Conservation (phyloP, 2,888 invertebrate genomes). For the Dilophus febrilis region DNA sequence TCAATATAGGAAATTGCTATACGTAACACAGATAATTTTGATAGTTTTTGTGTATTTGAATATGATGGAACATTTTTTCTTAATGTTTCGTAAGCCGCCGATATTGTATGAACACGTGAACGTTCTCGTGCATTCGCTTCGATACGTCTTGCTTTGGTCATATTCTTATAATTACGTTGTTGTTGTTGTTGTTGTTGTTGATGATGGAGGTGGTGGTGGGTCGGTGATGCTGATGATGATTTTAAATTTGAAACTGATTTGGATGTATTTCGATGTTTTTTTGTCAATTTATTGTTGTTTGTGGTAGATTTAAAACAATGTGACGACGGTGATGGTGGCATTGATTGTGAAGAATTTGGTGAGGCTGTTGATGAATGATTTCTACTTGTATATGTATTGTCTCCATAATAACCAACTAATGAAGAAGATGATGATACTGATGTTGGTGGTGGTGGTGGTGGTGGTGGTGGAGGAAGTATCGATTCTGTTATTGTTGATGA, state of each 20-base stretch:
- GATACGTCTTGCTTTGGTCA: slow-evolving; percentile 81
- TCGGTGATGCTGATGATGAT: too few species aligned
- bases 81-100: slow-evolving; percentile 84
- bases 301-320: too few species aligned
- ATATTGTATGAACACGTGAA: slow-evolving; percentile 87
- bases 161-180: slow-evolving; percentile 85
- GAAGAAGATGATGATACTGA: slow-evolving; percentile 10
- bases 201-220: neutral
- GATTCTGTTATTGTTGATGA: too few species aligned
- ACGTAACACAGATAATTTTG: slow-evolving; percentile 78
- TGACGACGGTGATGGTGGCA: too few species aligned
- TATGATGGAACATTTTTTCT: slow-evolving; percentile 74
- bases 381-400: too few species aligned
- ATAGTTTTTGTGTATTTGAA: slow-evolving; percentile 83
- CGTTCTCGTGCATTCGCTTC: slow-evolving; percentile 89
- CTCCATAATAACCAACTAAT: too few species aligned
- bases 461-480: too few species aligned
- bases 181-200: slow-evolving; percentile 23
- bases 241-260: too few species aligned
- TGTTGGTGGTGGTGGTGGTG: slow-evolving; percentile 7
- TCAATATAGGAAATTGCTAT: slow-evolving; percentile 89
- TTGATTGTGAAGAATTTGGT: too few species aligned
- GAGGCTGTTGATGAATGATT: too few species aligned
- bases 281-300: too few species aligned
- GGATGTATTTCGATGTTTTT: too few species aligned